phyloP scores from a whole-genome alignment of 2,797 vertebrate genomes.

The Chelon auratus region DNA sequence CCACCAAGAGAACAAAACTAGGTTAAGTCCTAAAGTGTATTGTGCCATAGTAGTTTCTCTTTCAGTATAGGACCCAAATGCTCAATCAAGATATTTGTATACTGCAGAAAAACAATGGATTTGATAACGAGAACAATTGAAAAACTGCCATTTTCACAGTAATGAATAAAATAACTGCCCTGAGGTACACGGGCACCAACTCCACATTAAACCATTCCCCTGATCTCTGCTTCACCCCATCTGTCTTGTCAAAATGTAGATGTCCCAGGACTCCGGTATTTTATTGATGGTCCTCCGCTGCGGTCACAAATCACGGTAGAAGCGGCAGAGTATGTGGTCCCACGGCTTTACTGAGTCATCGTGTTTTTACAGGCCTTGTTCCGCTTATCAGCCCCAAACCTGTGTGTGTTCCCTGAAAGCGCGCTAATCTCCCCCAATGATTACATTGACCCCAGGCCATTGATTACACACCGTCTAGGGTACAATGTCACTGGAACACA shows the following conservation, averaged over 20 bases:
- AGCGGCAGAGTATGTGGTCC: slow-evolving; percentile 25
- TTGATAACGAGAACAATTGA: slow-evolving; percentile 6
- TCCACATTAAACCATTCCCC: slow-evolving; percentile 30
- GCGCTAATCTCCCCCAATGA: slow-evolving; percentile 75
- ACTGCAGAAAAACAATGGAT: slow-evolving; percentile 20
- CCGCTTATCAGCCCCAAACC: slow-evolving; percentile 68
- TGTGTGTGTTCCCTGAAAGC: slow-evolving; percentile 68
- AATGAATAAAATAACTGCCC: slow-evolving; percentile 27
- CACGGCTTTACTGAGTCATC: slow-evolving; percentile 58
- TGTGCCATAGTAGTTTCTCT: neutral
- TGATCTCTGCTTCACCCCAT: slow-evolving; percentile 18
- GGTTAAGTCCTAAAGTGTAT: no score
- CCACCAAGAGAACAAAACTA: no score
- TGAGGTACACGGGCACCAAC: slow-evolving; percentile 7
- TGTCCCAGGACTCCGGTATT: slow-evolving; percentile 36
- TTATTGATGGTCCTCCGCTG: slow-evolving; percentile 31
- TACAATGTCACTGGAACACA: slow-evolving; percentile 65
- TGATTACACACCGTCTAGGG: slow-evolving; percentile 70
- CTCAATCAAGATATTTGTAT: neutral
- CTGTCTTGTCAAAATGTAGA: slow-evolving; percentile 34
- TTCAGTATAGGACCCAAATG: neutral
- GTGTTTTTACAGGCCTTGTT: slow-evolving; percentile 62
- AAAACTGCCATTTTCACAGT: slow-evolving; percentile 4
- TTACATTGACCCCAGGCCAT: slow-evolving; percentile 80
- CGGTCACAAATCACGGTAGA: slow-evolving; percentile 39